Evolutionary conservation across 2,113 vertebrate species (phyloP).

Genomic region (Neotoma lepida): DNA sequence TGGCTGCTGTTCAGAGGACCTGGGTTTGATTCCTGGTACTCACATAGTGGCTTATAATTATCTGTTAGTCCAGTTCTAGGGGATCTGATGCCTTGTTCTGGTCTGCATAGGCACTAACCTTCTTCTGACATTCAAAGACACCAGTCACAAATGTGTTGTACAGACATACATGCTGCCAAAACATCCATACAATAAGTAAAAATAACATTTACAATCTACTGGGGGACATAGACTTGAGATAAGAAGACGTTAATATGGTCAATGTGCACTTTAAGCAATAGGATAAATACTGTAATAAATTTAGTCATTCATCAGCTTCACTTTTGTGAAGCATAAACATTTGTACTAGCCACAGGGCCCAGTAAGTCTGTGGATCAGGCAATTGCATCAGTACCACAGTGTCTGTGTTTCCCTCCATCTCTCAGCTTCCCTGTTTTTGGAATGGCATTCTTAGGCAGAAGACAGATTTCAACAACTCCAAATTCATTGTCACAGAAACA

Average conservation of each 20-base stretch:
- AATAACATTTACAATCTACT: constrained; percentile 2
- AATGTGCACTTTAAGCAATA: constrained; percentile 37
- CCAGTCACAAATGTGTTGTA: background rate
- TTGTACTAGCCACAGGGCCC: background rate
- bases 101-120: background rate
- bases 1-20: background rate
- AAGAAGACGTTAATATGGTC: background rate
- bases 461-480: background rate
- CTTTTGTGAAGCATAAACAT: background rate
- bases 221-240: background rate
- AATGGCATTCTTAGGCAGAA: background rate
- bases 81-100: background rate
- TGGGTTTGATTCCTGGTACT: background rate
- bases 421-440: background rate
- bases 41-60: no score
- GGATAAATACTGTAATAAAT: background rate
- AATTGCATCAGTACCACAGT: background rate
- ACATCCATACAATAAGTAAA: background rate
- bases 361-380: background rate
- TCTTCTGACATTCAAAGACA: background rate
- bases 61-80: background rate
- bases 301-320: background rate
- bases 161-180: background rate
- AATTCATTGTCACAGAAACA: background rate
- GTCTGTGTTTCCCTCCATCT: background rate